Conservation (phyloP, 2,888 invertebrate genomes). For the Tigriopus californicus region DNA sequence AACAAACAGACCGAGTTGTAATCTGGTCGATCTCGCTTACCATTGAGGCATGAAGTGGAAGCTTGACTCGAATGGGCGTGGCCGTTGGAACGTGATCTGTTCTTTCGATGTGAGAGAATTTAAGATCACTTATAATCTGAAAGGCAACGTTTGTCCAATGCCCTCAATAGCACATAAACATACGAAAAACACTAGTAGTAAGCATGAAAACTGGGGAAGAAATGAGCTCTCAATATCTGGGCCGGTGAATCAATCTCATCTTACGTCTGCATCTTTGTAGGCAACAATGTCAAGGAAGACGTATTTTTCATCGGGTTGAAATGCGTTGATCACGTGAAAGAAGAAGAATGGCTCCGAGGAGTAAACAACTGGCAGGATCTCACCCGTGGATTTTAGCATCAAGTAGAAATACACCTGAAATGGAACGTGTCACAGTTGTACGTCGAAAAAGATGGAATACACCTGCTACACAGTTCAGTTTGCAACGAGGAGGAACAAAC, state of each 20-base stretch:
- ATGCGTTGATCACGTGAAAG: constrained; percentile 41
- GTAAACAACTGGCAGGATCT: constrained; percentile 18
- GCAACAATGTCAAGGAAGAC: constrained; percentile 60
- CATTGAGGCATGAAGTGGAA: neutral
- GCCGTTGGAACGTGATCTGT: constrained; percentile 4
- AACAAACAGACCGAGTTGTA: too few species aligned
- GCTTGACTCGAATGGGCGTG: neutral
- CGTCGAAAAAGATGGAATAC: too few species aligned
- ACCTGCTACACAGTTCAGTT: too few species aligned
- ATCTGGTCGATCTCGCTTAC: too few species aligned
- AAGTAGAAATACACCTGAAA: constrained; percentile 1
- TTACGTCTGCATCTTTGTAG: constrained; percentile 40
- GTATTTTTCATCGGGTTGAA: constrained; percentile 40
- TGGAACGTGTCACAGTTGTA: too few species aligned
- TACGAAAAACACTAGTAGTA: too few species aligned
- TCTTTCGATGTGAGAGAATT: neutral
- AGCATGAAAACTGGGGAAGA: neutral
- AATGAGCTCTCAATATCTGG: neutral
- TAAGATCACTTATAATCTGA: neutral
- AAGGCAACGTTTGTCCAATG: neutral
- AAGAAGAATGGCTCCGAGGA: constrained; percentile 24
- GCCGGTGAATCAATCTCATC: neutral
- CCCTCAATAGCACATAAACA: too few species aligned
- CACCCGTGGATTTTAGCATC: neutral
- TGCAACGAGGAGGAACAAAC: too few species aligned